These are phyloP conservation scores for Larimichthys polyactis DNA, from an alignment of 2,113 vertebrate genomes.

Conservation along the genomic window DNA sequence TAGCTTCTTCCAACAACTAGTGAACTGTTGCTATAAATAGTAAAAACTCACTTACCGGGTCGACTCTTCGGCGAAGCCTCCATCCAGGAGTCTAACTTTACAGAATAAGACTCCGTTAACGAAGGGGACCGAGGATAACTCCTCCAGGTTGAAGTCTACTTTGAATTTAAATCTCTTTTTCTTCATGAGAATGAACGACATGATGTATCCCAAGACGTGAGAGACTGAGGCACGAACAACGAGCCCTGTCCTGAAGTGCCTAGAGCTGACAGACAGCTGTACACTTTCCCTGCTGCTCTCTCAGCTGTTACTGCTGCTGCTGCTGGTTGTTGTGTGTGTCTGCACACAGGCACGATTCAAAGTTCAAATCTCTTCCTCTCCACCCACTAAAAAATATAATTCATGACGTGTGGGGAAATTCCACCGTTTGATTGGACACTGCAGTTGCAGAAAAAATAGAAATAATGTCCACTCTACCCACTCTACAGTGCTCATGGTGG, in stretches of 20 bases:
- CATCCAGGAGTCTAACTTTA: constrained; percentile 93
- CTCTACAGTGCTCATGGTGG: not conserved
- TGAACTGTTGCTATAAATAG: constrained; percentile 64
- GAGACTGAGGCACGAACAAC: too few species aligned
- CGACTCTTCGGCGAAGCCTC: constrained; percentile 91
- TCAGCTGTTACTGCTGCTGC: constrained; percentile 38
- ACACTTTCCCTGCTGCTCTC: not conserved
- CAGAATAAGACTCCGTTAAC: constrained; percentile 96
- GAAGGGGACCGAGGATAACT: constrained; percentile 93
- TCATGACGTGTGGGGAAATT: constrained; percentile 36
- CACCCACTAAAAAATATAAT: constrained; percentile 17
- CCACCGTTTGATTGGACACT: constrained; percentile 56
- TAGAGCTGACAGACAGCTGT: constrained; percentile 10
- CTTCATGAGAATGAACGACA: constrained; percentile 92
- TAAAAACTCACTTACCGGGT: constrained; percentile 85
- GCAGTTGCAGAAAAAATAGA: not conserved
- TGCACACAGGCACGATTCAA: constrained; percentile 26
- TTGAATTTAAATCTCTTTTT: constrained; percentile 96
- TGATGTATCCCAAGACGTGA: constrained; percentile 17
- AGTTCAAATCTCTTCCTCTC: constrained; percentile 62
- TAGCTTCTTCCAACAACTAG: not conserved
- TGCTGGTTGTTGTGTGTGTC: not conserved
- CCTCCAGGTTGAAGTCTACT: constrained; percentile 92
- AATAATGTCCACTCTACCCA: not conserved
- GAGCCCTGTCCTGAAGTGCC: not conserved